phyloP scores from a whole-genome alignment of 2,888 invertebrate species.

The Cactoblastis cactorum region DNA sequence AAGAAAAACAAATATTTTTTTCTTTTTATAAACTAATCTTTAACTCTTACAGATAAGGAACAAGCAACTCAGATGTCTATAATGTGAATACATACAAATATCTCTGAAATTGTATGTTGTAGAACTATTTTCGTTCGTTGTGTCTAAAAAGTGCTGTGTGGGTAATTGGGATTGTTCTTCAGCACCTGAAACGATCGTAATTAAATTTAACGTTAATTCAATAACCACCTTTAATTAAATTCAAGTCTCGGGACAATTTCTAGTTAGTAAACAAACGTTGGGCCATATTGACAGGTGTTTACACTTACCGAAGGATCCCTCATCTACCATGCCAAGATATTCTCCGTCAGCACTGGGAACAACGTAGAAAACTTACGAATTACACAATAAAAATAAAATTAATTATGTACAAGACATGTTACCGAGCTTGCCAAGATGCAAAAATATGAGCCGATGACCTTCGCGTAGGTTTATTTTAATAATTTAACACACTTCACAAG shows the following conservation, averaged over 20 bases:
- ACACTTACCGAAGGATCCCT: constrained; percentile 60
- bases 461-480: constrained; percentile 49
- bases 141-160: constrained; percentile 76
- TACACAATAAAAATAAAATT: constrained; percentile 29
- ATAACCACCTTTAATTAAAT: constrained; percentile 43
- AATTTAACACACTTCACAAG: constrained; percentile 53
- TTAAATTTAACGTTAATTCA: constrained; percentile 51
- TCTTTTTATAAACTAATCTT: background rate
- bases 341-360: constrained; percentile 72
- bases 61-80: background rate
- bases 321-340: constrained; percentile 68
- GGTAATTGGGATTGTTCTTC: constrained; percentile 75
- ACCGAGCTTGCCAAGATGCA: constrained; percentile 58
- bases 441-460: constrained; percentile 63
- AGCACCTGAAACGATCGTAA: constrained; percentile 57
- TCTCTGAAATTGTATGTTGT: constrained; percentile 56
- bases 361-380: constrained; percentile 33
- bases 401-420: constrained; percentile 28
- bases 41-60: background rate
- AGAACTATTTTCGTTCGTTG: constrained; percentile 63
- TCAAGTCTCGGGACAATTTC: constrained; percentile 17
- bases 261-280: constrained; percentile 25
- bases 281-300: constrained; percentile 5
- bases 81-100: constrained; percentile 48
- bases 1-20: no score